Percentiles rank a stretch among this genome's conserved stretches.
phyloP scores from a whole-genome alignment of 2,797 vertebrate genomes.

The Lutjanus argentimaculatus region DNA sequence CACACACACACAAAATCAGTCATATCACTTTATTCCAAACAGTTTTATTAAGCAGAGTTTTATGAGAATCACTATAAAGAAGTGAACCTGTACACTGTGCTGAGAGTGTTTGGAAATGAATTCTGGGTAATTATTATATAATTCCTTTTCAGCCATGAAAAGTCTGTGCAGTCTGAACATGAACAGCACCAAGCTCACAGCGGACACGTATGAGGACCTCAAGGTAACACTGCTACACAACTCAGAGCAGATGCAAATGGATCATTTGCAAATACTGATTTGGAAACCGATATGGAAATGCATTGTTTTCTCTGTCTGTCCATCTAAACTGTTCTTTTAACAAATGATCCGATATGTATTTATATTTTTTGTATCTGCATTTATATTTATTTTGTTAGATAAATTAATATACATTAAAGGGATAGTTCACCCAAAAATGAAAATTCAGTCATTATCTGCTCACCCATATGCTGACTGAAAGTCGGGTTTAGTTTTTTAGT shows the following conservation, averaged over 20 bases:
- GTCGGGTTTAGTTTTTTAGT: too few relatives aligned
- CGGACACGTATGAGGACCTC: conserved; percentile 98
- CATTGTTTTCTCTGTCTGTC: too few relatives aligned
- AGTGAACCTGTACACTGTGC: background rate
- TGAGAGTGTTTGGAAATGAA: background rate
- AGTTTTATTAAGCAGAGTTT: background rate
- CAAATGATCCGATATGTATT: too few relatives aligned
- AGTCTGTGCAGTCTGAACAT: conserved; percentile 99
- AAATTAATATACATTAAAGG: too few relatives aligned
- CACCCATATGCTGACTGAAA: too few relatives aligned
- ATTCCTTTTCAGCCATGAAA: conserved; percentile 92
- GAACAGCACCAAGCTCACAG: conserved; percentile 99
- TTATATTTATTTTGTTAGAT: too few relatives aligned
- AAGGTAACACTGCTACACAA: conserved; percentile 87
- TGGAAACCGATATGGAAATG: background rate
- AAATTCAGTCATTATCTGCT: too few relatives aligned
- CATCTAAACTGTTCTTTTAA: too few relatives aligned
- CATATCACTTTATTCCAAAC: background rate
- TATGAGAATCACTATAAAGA: background rate
- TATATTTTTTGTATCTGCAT: too few relatives aligned
- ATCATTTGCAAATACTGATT: background rate
- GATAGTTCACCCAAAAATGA: too few relatives aligned
- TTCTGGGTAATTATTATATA: background rate
- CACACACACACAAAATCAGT: background rate
- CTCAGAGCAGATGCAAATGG: background rate